phyloP scores from a whole-genome alignment of 2,113 vertebrate genomes.

The Lepisosteus osseus region DNA sequence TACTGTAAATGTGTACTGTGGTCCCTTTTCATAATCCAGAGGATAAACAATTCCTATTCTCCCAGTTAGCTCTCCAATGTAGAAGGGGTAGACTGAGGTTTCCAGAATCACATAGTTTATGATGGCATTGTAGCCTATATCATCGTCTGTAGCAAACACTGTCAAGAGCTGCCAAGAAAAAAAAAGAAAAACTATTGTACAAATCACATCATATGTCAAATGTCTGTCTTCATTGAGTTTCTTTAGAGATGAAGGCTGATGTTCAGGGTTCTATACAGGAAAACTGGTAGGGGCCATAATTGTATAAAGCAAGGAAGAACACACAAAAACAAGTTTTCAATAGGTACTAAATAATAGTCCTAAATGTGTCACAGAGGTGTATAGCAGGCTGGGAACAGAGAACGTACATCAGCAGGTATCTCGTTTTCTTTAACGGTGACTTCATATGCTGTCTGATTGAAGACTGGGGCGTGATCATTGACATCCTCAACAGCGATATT shows the following conservation, averaged over 20 bases:
- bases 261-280: too few relatives aligned
- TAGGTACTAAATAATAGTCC: too few relatives aligned
- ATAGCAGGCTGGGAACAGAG: neutral
- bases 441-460: slow-evolving; percentile 29
- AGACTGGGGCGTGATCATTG: slow-evolving; percentile 49
- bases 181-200: neutral
- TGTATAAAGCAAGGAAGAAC: too few relatives aligned
- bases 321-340: too few relatives aligned
- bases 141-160: slow-evolving; percentile 41
- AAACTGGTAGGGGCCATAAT: too few relatives aligned
- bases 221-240: too few relatives aligned
- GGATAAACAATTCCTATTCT: slow-evolving; percentile 35
- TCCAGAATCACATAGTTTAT: slow-evolving; percentile 40
- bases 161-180: slow-evolving; percentile 41
- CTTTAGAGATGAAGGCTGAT: too few relatives aligned
- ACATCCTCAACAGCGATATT: slow-evolving; percentile 43
- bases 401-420: slow-evolving; percentile 41
- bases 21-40: slow-evolving; percentile 45
- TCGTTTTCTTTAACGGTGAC: slow-evolving; percentile 47
- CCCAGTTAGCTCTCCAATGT: slow-evolving; percentile 47
- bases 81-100: slow-evolving; percentile 30
- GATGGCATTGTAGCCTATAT: slow-evolving; percentile 44
- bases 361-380: neutral
- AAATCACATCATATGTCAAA: too few relatives aligned
- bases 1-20: slow-evolving; percentile 32